Base-by-base conservation (phyloP, 2,113 vertebrate species). In the Tachuris rubrigastra region DNA sequence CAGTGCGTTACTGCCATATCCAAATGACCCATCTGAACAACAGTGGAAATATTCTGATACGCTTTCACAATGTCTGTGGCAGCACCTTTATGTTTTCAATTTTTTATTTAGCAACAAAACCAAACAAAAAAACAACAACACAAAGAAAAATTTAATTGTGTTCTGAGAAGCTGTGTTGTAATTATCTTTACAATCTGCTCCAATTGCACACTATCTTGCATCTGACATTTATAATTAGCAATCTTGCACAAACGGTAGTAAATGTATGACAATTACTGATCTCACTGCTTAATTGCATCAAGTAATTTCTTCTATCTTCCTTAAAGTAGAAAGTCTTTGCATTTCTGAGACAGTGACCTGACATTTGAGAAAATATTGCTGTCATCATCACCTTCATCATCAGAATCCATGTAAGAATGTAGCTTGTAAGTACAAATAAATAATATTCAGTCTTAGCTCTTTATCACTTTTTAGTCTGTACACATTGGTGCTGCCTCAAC, bases 121-220 rank as follows among this genome's bases (percentile, higher is more conserved):
- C 33, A 62, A 28, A 27, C 35, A 59, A 68, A 31, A 46, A 44
- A 46, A 39, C 10, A 22, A 14, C 23, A 37, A 28, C 19, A 27
- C 33, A 37, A 37, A 37, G 27, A 25, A 60, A 75, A 27, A 17
- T 69, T 69, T 44, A 89, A 46, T 79, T 85, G 76, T 83, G 58
- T 89, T 88, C 71, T 53, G 63, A 88, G 82, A 62, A 75, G 23
- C 52, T 42, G 52, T 50, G 35, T 79, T 93, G 56, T 78, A 85
- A 85, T 95, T 96, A 81, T 75, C 81, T 82, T 71, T 72, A 67
- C 74, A 85, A 28, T 85, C 84, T 96, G 66, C 66, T 96, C 56
- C 90, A 63, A 9, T 63, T 82, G 39, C 81, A 21, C 18, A 9
- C 73, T 87, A 10, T 37, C 73, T 89, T 75, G 59, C 0, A 0